Conservation (phyloP, 2,113 vertebrate species). For the Forbesichthys papilliferus region DNA sequence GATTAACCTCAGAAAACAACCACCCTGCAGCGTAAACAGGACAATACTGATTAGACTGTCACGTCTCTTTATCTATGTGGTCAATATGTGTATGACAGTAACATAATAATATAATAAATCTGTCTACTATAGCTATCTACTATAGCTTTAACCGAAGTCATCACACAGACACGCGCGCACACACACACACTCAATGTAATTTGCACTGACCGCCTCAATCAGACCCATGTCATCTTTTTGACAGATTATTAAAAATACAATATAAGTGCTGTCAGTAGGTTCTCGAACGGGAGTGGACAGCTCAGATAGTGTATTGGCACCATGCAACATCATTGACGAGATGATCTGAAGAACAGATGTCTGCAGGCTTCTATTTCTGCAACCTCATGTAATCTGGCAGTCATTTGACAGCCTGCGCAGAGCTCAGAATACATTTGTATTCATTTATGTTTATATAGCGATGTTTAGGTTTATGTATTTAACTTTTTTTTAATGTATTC, state of each 20-base stretch:
- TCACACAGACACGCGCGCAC: not conserved
- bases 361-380: not conserved
- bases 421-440: not conserved
- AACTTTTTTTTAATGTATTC: not conserved
- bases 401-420: not conserved
- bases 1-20: no score
- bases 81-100: not conserved
- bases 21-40: no score
- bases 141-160: not conserved
- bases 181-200: constrained; percentile 3
- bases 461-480: not conserved
- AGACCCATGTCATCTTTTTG: constrained; percentile 57
- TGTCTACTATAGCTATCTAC: no score
- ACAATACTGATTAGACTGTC: no score
- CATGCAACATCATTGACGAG: constrained; percentile 41
- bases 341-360: constrained; percentile 62
- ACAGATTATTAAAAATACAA: constrained; percentile 55
- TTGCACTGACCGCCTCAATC: constrained; percentile 20
- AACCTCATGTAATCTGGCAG: constrained; percentile 11
- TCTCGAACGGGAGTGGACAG: not conserved
- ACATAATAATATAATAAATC: not conserved
- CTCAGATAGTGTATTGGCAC: constrained; percentile 47
- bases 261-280: constrained; percentile 27
- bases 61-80: not conserved
- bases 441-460: no score